phyloP scores from a whole-genome alignment of 2,113 vertebrate genomes.

The Okapia johnstoni region DNA sequence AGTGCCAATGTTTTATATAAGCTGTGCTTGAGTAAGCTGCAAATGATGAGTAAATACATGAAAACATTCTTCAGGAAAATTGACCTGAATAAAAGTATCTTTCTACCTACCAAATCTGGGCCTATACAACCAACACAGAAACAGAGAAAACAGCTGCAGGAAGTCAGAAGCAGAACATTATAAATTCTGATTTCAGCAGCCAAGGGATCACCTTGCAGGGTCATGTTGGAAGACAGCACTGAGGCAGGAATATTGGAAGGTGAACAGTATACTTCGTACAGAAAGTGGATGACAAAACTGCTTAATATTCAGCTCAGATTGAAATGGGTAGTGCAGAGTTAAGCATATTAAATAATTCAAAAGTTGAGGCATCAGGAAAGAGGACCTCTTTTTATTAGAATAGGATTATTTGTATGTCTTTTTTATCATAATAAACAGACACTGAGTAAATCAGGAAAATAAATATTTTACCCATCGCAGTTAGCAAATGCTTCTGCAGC shows the following conservation, averaged over 20 bases:
- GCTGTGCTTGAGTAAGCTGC: slow-evolving; percentile 21
- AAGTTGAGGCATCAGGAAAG: not conserved
- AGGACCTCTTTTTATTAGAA: not conserved
- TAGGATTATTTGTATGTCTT: not conserved
- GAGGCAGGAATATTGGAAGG: not conserved
- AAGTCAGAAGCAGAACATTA: not conserved
- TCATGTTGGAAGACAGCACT: not conserved
- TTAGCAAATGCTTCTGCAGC: not conserved
- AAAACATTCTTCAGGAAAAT: slow-evolving; percentile 21
- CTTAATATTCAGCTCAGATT: not conserved
- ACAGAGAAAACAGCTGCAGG: not conserved
- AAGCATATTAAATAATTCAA: not conserved
- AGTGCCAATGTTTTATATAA: not conserved
- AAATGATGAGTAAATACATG: not conserved
- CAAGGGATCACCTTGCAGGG: not conserved
- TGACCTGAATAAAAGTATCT: not conserved
- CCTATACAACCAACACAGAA: not conserved
- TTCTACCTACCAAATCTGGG: not conserved
- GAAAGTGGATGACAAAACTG: not conserved
- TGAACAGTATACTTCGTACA: not conserved
- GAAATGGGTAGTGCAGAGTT: not conserved
- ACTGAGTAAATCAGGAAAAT: not conserved
- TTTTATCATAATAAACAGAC: not conserved
- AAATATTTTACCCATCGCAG: not conserved
- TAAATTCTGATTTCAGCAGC: not conserved